Evolutionary conservation across 2,888 invertebrate species (phyloP).

Genomic region (Drosophila greeni): DNA sequence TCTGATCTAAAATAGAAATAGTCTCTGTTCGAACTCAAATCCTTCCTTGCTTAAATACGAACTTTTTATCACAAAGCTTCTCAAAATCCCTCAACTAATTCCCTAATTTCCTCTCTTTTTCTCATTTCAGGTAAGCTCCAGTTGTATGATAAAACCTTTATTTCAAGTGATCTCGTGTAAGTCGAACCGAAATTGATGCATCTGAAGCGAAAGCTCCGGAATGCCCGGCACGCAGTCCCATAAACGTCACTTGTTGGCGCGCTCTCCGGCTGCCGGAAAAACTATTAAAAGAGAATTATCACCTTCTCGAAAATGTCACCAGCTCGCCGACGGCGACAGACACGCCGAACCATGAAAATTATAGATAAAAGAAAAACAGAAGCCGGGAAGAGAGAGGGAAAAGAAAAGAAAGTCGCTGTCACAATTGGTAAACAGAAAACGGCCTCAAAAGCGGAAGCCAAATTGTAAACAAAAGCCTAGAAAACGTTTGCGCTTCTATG

Average conservation of each 20-base stretch:
- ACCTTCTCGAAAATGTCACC: conserved; percentile 50
- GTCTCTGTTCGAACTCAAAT: background rate
- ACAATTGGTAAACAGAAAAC: conserved; percentile 42
- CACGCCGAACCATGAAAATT: conserved; percentile 39
- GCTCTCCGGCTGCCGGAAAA: conserved; percentile 63
- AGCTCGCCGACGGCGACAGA: conserved; percentile 12
- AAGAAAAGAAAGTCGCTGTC: conserved; percentile 37
- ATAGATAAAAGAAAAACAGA: conserved; percentile 41
- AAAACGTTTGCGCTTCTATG: conserved; percentile 42
- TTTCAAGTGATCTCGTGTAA: conserved; percentile 32
- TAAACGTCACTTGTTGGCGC: conserved; percentile 71
- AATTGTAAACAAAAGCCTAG: conserved; percentile 38
- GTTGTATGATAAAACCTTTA: too few species aligned
- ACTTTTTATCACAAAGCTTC: background rate
- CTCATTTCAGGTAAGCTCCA: conserved; percentile 28
- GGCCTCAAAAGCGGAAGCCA: conserved; percentile 35
- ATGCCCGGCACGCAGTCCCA: conserved; percentile 57
- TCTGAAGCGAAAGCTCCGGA: conserved; percentile 47
- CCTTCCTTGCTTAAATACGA: background rate
- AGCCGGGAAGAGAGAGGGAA: conserved; percentile 7
- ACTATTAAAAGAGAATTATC: conserved; percentile 74
- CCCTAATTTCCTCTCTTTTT: background rate
- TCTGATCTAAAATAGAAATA: too few species aligned
- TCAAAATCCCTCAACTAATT: background rate
- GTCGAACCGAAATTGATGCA: conserved; percentile 34